Evolutionary conservation across 2,797 vertebrate genomes (phyloP), one percentile per base, ranked within the genome.

Genomic region (Eptatretus atami): DNA sequence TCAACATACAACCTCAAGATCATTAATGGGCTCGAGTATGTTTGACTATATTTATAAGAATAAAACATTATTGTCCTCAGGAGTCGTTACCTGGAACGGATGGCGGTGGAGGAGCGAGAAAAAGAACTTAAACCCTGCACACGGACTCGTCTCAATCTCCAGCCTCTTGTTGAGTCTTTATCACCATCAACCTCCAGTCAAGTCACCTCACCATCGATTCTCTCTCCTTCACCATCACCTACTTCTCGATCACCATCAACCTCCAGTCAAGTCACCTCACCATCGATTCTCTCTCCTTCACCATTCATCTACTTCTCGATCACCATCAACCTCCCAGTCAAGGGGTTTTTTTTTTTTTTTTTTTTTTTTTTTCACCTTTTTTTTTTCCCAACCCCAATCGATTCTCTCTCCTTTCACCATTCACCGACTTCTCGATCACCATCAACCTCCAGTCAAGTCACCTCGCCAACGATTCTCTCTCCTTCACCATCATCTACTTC

Each of bases 61-160:
- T 44, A 44, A 44, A 44, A 44, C 6, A 2, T 44, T 44, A 44
- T 65, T 53, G 75, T 72, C 75, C 74, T 73, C 76, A 94, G 88
- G 81, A 90, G 83, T 77, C 92, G 84, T 76, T 77, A 82, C 67
- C 79, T 84, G 74, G 87, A 94, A 73, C 78, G 80, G 65, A 71
- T 83, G 61, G 83, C 84, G 68, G 80, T 80, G 0, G 83, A 84
- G 72, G 81, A 86, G 52, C 81, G 78, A 53, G 83, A 87, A 71
- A 80, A 77, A 65, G 86, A 87, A 68, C 71, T 73, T 70, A 83
- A 74, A 12, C 31, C 31, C 31, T 44, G 31, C 31, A 44, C 31
- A 44, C 31, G 31, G 31, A 5, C 31, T 44, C 31, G 31, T 44
- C 31, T 44, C 31, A 44, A 44, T 44, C 31, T 44, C 31, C 31